Base-by-base conservation (phyloP, 2,888 invertebrate species). In the Oegoconia quadripuncta region DNA sequence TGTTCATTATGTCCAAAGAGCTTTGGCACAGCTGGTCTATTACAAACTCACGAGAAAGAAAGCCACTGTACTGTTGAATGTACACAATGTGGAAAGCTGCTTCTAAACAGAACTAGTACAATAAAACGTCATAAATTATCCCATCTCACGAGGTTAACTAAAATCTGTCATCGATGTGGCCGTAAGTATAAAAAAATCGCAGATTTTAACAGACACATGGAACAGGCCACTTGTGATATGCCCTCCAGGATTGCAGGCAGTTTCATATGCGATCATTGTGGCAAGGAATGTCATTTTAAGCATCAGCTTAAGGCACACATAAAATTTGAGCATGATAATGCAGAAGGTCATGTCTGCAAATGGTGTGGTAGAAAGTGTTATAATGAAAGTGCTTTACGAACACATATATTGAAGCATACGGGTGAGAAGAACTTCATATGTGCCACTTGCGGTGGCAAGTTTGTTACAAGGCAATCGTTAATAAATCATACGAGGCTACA, bases 301-400 rank as follows among this genome's bases (percentile, higher is more conserved):
- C 38, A 42, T n/a, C 42, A 42, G 15, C 18, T 42, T 3, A 8
- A 18, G 9, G 3, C 27, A 3, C 42, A 42, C 20, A 38, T 42
- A 11, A 34, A 30, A 23, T 32, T 11, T 20, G 38, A 39, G n/a
- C 42, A 42, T 15, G 7, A 12, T 0, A 25, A 14, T 23, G 42
- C 38, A 8, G 13, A 27, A 14, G 42, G 42, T 2, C 26, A 35
- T 14, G 12, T 42, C 12, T 42, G 42, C 12, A 12, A 26, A 8
- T 42, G 42, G 42, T 42, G 42, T 16, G 17, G 20, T 7, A 38
- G 32, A 20, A 42, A 36, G 7, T 42, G 38, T 20, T 39, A 39
- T 15, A 42, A 31, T 13, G 20, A 30, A 5, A 38, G 38, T 11
- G 35, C 42, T 2, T 23, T 42, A 3, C 38, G 32, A 15, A 28